Evolutionary conservation across 2,888 invertebrate species (phyloP).

Genomic region (Himalopsyche tibetana): DNA sequence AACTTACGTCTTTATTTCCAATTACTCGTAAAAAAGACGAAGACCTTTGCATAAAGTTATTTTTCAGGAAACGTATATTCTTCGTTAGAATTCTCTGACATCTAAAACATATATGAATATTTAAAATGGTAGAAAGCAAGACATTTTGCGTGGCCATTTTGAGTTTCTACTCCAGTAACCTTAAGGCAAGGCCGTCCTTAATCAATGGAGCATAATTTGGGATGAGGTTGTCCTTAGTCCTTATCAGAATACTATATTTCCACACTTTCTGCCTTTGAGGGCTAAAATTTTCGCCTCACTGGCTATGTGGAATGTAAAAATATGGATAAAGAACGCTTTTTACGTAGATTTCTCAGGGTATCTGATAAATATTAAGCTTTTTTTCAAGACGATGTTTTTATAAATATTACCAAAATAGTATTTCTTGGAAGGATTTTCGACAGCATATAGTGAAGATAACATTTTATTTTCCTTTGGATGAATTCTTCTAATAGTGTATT

Average conservation of each 20-base stretch:
- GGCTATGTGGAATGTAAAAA: neutral
- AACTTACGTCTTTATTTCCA: too few species aligned
- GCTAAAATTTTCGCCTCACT: neutral
- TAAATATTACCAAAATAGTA: neutral
- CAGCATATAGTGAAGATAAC: too few species aligned
- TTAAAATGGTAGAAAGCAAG: neutral
- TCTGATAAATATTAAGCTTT: neutral
- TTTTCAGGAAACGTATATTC: too few species aligned
- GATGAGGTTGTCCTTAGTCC: neutral
- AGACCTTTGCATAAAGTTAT: too few species aligned
- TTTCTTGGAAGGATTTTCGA: too few species aligned
- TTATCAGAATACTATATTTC: conserved; percentile 12
- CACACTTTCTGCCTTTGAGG: conserved; percentile 16
- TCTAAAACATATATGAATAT: neutral
- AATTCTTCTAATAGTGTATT: too few species aligned
- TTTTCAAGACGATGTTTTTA: neutral
- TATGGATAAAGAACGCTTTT: neutral
- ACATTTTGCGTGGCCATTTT: neutral
- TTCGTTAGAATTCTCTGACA: too few species aligned
- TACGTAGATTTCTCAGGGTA: neutral
- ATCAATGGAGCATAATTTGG: conserved; percentile 29
- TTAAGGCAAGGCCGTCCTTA: neutral
- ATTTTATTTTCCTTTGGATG: too few species aligned
- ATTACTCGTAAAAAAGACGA: too few species aligned
- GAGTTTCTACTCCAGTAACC: conserved; percentile 13